Base-by-base conservation (phyloP, 2,797 vertebrate genomes). In the Oryzias dopingdopingensis region DNA sequence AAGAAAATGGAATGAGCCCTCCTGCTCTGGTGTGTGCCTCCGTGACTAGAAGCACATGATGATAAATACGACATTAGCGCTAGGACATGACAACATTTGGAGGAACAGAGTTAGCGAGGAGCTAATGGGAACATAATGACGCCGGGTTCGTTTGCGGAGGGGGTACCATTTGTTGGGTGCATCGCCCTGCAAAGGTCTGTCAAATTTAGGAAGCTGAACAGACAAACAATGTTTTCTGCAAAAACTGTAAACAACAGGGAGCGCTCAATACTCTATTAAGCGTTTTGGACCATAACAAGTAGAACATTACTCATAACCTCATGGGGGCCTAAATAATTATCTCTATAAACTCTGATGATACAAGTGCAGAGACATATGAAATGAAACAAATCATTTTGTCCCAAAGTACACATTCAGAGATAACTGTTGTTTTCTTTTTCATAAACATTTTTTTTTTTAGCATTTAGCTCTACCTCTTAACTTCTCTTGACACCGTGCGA, bases 61-160 rank as follows among this genome's bases (percentile, higher is more conserved):
- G 74, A 81, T 80, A 61, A 83, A 80, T 70, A 76, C 82, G 84
- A 81, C 79, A 83, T 86, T 81, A 79, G 72, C 24, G 32, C 69
- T 71, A 54, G 53, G 67, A 77, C 55, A 49, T 74, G 77, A 77
- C 70, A 68, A 77, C 76, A 73, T 84, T 81, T 70, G 63, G 61
- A 75, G 72, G 75, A 49, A 67, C n/a, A 2, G 53, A 41, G 66
- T 77, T 64, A 64, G 65, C 40, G 16, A 44, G 62, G 20, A 66
- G 78, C 70, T 87, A 86, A 88, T 86, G 81, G 63, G 63, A 78
- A 62, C 67, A 56, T 86, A 83, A 89, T 85, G 79, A 72, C 24
- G 5, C 59, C 20, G 60, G 58, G 68, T 72, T 50, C 77, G 80
- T 70, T 77, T 72, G 59, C 70, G 49, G 56, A 63, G 60, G 70